Base-by-base conservation (phyloP, 2,797 vertebrate genomes). In the Thalassophryne amazonica region DNA sequence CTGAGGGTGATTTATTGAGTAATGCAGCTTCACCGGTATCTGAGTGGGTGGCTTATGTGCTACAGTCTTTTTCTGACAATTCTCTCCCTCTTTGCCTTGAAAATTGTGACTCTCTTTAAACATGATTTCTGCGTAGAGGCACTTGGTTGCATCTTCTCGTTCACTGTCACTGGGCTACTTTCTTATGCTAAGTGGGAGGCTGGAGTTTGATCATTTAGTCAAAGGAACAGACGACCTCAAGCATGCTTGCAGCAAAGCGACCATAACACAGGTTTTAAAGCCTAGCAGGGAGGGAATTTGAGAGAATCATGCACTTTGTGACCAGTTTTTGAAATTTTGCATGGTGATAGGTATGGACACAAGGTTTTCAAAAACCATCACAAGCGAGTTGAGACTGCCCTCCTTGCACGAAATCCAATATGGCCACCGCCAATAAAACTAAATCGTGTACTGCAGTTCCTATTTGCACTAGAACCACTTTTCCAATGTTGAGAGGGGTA, bases 31-130 rank as follows among this genome's bases (percentile, higher is more conserved):
- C 43, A 71, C 52, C 59, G 53, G 23, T 46, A 42, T 29, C 38
- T 3, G 60, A 67, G 75, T 80, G 75, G 73, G 77, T 50, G 71
- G 68, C 51, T 46, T 51, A 20, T 69, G 50, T 55, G 38, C 46
- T 25, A 27, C 15, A 30, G 43, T 3, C 6, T 22, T 38, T 49
- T 45, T 35, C 13, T 52, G 30, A 34, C 30, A 41, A 56, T 59
- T 58, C 54, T 42, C 37, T 54, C 21, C 7, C n/a, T 40, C 34
- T 71, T 69, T 61, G 34, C 55, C 56, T 60, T 68, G n/a, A 53
- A 66, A 37, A 33, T 28, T 1, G 3, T 4, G 22, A n/a, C 45
- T 29, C 8, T 22, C 32, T 40, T 35, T 31, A 31, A 41, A 39
- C 32, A 36, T 3, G 9, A 37, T 59, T 71, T 63, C 41, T 60